A percentile compares a stretch with the other conserved stretches of the same genome.
phyloP scores from a whole-genome alignment of 2,888 invertebrate species.

The Mylabris sibirica region DNA sequence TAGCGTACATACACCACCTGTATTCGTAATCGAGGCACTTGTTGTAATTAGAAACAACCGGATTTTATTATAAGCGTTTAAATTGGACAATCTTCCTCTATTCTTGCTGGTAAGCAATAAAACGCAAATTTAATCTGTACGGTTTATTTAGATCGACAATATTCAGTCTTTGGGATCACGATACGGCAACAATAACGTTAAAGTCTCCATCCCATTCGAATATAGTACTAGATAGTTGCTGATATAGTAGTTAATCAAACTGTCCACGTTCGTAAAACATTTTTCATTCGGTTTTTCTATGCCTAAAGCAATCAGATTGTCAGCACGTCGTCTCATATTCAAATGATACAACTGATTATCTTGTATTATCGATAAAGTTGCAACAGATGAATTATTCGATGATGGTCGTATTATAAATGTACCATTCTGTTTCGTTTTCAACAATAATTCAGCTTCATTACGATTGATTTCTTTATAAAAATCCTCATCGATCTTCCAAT shows the following conservation, averaged over 20 bases:
- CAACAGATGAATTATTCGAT: conserved; percentile 62
- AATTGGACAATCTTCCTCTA: too few relatives aligned
- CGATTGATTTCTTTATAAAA: conserved; percentile 67
- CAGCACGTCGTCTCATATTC: conserved; percentile 63
- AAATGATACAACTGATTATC: conserved; percentile 66
- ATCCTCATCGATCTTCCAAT: conserved; percentile 55
- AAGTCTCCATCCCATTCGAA: conserved; percentile 63
- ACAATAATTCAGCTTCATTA: conserved; percentile 63
- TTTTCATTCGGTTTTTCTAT: conserved; percentile 65
- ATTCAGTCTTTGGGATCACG: conserved; percentile 29
- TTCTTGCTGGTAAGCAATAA: background rate
- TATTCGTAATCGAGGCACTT: too few relatives aligned
- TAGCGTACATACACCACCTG: too few relatives aligned
- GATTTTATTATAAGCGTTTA: too few relatives aligned
- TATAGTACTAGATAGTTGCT: conserved; percentile 65
- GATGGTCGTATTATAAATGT: conserved; percentile 68
- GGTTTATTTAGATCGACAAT: background rate
- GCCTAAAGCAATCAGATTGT: conserved; percentile 66
- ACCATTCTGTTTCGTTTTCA: conserved; percentile 67
- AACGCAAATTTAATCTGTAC: background rate
- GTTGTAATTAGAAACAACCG: too few relatives aligned
- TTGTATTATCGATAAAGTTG: conserved; percentile 67
- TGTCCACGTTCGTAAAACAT: conserved; percentile 64
- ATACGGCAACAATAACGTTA: conserved; percentile 64
- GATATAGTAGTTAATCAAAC: conserved; percentile 66